Evolutionary conservation across 2,113 vertebrate genomes (phyloP).

Genomic region (Kryptolebias marmoratus): DNA sequence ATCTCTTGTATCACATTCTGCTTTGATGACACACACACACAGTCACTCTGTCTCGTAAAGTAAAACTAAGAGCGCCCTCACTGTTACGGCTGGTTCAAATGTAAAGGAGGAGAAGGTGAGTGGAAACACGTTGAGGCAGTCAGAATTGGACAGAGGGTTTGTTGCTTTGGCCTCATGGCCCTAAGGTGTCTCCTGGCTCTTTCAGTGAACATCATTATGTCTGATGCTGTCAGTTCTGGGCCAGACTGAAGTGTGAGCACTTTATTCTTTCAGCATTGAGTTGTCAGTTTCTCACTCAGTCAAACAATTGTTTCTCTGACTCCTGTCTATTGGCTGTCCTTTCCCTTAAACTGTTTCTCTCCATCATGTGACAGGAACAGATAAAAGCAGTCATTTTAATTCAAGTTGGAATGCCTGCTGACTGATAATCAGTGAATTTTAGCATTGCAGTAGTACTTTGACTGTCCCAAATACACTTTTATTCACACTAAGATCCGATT

Average conservation of each 20-base stretch:
- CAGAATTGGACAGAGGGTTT: conserved; percentile 37
- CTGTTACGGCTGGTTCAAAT: background rate
- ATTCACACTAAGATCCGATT: background rate
- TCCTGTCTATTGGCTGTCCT: conserved; percentile 40
- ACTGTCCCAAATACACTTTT: background rate
- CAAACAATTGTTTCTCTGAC: conserved; percentile 39
- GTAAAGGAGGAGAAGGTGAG: background rate
- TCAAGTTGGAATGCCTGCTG: conserved; percentile 17
- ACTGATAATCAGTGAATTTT: background rate
- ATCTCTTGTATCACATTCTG: background rate
- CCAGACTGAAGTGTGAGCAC: conserved; percentile 62
- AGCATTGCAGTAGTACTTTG: background rate
- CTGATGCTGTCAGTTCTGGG: conserved; percentile 76
- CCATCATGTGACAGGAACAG: conserved; percentile 21
- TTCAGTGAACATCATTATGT: conserved; percentile 74
- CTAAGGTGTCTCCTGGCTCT: conserved; percentile 63
- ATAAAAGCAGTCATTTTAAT: conserved; percentile 23
- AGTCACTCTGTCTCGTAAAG: background rate
- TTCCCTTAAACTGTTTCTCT: conserved; percentile 18
- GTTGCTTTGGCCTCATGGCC: conserved; percentile 57
- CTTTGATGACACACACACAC: background rate
- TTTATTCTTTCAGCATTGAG: conserved; percentile 69
- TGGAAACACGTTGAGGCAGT: conserved; percentile 12
- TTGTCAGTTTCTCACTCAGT: conserved; percentile 67
- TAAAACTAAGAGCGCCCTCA: background rate